Percentiles rank a stretch among this genome's conserved stretches.
Conservation (phyloP, 1,140 invertebrate species). For the Drosophila arawakana region DNA sequence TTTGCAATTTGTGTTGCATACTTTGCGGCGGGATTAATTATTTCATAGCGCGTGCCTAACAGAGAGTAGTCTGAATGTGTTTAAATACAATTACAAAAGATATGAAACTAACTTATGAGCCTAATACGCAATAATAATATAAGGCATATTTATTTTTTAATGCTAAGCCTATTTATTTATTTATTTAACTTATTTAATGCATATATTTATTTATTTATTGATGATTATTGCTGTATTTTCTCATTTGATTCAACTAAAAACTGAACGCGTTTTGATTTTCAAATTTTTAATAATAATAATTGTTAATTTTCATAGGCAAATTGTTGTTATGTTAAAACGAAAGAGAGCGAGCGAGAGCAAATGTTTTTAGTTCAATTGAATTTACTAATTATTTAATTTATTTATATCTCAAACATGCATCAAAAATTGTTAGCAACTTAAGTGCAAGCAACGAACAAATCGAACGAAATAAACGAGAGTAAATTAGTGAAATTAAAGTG, state of each 20-base stretch:
- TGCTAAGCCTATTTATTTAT: conserved; percentile 75
- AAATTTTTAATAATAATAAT: conserved; percentile 32
- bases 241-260: conserved; percentile 78
- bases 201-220: conserved; percentile 58
- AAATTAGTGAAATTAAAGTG: conserved; percentile 34
- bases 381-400: conserved; percentile 73
- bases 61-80: conserved; percentile 63
- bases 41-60: conserved; percentile 51
- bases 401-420: conserved; percentile 52
- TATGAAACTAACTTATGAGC: conserved; percentile 40
- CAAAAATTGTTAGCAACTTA: conserved; percentile 55
- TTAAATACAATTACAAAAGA: conserved; percentile 29
- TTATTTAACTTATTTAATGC: conserved; percentile 52
- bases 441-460: conserved; percentile 57
- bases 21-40: conserved; percentile 7
- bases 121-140: conserved; percentile 38
- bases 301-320: conserved; percentile 80
- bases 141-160: conserved; percentile 75
- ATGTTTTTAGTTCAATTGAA: conserved; percentile 84
- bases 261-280: conserved; percentile 29
- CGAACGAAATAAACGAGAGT: conserved; percentile 55
- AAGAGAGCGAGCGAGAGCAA: conserved; percentile 52
- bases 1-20: conserved; percentile 32
- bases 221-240: conserved; percentile 35
- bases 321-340: conserved; percentile 76